Percentiles rank a stretch among this genome's conserved stretches.
These are phyloP conservation scores for Anolis sagrei DNA, from an alignment of 2,113 vertebrate genomes.

Conservation along the genomic window DNA sequence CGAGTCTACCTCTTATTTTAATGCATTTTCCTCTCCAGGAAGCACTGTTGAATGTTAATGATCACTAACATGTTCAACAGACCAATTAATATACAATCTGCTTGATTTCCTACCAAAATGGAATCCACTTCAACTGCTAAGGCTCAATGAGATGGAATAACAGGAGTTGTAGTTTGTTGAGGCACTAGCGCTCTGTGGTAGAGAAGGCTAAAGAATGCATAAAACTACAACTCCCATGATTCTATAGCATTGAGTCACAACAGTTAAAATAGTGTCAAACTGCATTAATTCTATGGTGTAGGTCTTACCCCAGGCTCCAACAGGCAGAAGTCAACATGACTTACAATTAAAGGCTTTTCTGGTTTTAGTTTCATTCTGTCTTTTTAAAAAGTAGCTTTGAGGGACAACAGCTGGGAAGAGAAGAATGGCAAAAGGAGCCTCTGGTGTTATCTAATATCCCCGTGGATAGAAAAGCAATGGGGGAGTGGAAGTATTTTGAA, in stretches of 20 bases:
- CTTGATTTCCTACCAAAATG: neutral
- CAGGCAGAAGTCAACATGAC: no score
- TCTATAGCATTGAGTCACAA: no score
- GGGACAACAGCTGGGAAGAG: neutral
- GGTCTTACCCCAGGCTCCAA: neutral
- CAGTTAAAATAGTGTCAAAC: no score
- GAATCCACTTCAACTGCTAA: constrained; percentile 6
- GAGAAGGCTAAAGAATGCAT: no score
- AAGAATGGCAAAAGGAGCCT: neutral
- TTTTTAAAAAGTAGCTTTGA: neutral
- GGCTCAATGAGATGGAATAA: neutral
- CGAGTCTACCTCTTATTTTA: neutral
- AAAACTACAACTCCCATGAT: no score
- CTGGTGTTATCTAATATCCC: neutral
- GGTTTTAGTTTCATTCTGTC: neutral
- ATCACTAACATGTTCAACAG: neutral
- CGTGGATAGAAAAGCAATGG: neutral
- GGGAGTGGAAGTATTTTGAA: neutral
- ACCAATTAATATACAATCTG: neutral
- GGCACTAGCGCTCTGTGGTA: no score
- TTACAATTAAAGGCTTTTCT: neutral
- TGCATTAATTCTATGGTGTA: no score
- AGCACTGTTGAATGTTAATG: neutral
- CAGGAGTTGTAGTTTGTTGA: no score
- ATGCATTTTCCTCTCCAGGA: constrained; percentile 20